Base-by-base conservation (phyloP, 2,888 invertebrate genomes). In the Cheilosia urbana region DNA sequence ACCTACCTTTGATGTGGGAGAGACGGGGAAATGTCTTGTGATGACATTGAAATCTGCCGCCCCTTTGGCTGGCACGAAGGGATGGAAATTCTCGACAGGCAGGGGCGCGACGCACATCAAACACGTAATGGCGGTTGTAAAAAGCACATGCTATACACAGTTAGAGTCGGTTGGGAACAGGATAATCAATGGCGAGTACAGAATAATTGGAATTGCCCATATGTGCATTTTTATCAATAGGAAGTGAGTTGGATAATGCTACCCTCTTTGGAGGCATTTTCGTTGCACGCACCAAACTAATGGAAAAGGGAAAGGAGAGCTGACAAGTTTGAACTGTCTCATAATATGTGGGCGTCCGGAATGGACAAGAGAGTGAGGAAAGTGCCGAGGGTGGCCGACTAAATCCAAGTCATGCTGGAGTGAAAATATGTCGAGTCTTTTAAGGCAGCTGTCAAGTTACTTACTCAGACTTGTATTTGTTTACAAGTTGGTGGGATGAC, bases 151-250 rank as follows among this genome's bases (percentile, higher is more conserved):
- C 72, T 53, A 9, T 57, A 13, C 51, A 53, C 13, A 47, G 17
- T 37, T 6, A 30, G 9, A 47, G 49, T 24, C 45, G 11, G 30
- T 57, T 53, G 53, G 17, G 57, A 69, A 68, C 63, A 65, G 66
- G 62, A 71, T 66, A 80, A 75, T 80, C 75, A 76, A 75, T 66
- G 69, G 60, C 24, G 37, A 37, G 75, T 24, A 69, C 58, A 40
- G 53, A 65, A 80, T 80, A 84, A 84, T 84, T 80, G 69, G 75
- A 84, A 84, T 84, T 80, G 69, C 75, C 79, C 84, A 79, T 84
- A 84, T 84, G 84, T 68, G 72, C 69, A 73, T 53, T 83, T 75
- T 51, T 45, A 11, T 58, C n/a, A 42, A 47, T 30, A 72, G 66
- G 66, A 78, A 68, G 42, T 57, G 62, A 72, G 13, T 40, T 57